Evolutionary conservation across 2,888 invertebrate species (phyloP).

Genomic region (Pantelozetes paolii): DNA sequence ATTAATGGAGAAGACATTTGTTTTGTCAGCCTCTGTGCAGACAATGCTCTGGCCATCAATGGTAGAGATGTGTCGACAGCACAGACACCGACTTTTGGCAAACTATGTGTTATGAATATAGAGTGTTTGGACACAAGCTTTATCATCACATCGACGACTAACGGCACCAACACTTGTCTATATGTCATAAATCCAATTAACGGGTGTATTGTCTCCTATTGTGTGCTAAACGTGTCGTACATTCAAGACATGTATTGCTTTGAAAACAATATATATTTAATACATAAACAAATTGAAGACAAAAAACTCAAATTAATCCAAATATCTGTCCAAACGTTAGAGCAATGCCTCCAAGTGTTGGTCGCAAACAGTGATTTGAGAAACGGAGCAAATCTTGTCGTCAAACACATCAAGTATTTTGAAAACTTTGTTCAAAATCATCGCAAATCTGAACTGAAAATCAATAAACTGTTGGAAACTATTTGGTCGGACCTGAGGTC

Average conservation of each 20-base stretch:
- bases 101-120: slow-evolving; percentile 5
- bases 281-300: not conserved
- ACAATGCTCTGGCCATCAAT: not conserved
- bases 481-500: not conserved
- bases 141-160: not conserved
- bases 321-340: not conserved
- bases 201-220: slow-evolving; percentile 15
- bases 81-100: not conserved
- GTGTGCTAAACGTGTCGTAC: not conserved
- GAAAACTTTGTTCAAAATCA: not conserved
- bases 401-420: not conserved
- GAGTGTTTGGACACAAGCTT: not conserved
- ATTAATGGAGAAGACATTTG: not conserved
- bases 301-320: not conserved
- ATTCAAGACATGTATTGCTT: slow-evolving; percentile 23
- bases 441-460: not conserved
- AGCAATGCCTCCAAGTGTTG: not conserved
- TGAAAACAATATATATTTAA: slow-evolving; percentile 9
- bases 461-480: not conserved
- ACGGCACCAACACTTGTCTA: not conserved
- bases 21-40: too few relatives aligned
- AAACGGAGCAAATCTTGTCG: not conserved
- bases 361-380: not conserved
- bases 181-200: slow-evolving; percentile 32
- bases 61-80: not conserved